phyloP scores from a whole-genome alignment of 2,888 invertebrate genomes.

The Poecilobothrus nobilitatus region DNA sequence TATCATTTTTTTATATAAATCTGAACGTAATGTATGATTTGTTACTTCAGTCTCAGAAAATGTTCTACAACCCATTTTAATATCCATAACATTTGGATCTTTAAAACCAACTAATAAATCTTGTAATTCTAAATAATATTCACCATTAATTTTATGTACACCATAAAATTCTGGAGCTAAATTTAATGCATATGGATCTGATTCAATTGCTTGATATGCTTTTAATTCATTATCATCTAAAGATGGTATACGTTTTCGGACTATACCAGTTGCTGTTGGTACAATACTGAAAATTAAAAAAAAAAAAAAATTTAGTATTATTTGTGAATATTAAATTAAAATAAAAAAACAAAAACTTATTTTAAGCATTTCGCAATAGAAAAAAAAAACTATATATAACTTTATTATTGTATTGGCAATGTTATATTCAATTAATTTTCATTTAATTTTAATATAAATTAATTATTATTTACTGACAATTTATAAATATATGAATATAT shows the following conservation, averaged over 20 bases:
- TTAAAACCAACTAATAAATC: conserved; percentile 83
- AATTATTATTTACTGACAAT: too few relatives aligned
- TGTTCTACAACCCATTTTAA: conserved; percentile 94
- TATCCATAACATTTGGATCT: conserved; percentile 93
- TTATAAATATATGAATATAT: too few relatives aligned
- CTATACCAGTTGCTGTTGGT: conserved; percentile 85
- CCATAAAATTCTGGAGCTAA: conserved; percentile 77
- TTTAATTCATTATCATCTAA: conserved; percentile 64
- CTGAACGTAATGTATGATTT: conserved; percentile 72
- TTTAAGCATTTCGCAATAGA: too few relatives aligned
- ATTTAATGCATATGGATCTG: conserved; percentile 51
- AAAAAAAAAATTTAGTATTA: conserved; percentile 15
- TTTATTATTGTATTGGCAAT: conserved; percentile 7
- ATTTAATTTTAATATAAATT: too few relatives aligned
- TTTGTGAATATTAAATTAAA: conserved; percentile 8
- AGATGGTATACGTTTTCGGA: conserved; percentile 80
- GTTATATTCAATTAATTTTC: too few relatives aligned
- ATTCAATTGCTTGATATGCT: conserved; percentile 70
- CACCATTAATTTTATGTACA: conserved; percentile 63
- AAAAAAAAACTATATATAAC: too few relatives aligned
- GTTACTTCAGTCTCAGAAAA: conserved; percentile 92
- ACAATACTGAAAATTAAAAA: conserved; percentile 57
- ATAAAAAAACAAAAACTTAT: conserved; percentile 7
- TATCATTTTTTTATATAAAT: conserved; percentile 94
- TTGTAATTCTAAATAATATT: conserved; percentile 89